Evolutionary conservation across 2,113 vertebrate genomes (phyloP).

Genomic region (Strix aluco): DNA sequence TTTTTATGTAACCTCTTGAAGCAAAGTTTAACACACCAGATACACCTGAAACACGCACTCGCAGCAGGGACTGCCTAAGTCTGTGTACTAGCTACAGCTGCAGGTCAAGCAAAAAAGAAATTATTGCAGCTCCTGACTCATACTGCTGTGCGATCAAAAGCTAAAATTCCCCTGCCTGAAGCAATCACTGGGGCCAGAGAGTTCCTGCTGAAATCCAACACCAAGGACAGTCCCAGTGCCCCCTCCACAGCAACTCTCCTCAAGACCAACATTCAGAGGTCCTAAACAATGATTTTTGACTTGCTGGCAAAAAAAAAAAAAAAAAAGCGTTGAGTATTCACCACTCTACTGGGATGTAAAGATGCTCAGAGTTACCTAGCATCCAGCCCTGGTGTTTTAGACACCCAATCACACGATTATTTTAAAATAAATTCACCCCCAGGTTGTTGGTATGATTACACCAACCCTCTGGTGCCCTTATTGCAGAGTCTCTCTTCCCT

Average conservation of each 20-base stretch:
- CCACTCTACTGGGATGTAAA: background rate
- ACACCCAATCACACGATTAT: background rate
- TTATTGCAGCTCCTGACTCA: background rate
- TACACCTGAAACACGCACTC: accelerated
- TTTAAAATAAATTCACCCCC: background rate
- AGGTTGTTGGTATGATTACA: background rate
- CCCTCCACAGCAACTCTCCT: background rate
- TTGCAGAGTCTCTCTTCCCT: background rate
- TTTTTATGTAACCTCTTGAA: background rate
- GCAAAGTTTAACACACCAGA: background rate
- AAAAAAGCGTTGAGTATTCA: background rate
- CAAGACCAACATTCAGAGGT: background rate
- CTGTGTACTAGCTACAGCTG: background rate
- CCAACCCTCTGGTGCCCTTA: background rate
- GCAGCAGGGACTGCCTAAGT: background rate
- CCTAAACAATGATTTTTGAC: background rate
- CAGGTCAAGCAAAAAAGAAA: background rate
- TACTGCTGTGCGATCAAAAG: background rate
- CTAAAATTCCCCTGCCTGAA: background rate
- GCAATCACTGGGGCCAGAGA: background rate
- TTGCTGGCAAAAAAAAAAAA: background rate
- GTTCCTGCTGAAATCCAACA: background rate
- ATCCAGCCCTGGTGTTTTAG: background rate
- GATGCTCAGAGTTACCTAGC: background rate
- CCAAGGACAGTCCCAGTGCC: background rate